Conservation (phyloP, 2,113 vertebrate genomes). For the Petrocephalus microphthalmus region DNA sequence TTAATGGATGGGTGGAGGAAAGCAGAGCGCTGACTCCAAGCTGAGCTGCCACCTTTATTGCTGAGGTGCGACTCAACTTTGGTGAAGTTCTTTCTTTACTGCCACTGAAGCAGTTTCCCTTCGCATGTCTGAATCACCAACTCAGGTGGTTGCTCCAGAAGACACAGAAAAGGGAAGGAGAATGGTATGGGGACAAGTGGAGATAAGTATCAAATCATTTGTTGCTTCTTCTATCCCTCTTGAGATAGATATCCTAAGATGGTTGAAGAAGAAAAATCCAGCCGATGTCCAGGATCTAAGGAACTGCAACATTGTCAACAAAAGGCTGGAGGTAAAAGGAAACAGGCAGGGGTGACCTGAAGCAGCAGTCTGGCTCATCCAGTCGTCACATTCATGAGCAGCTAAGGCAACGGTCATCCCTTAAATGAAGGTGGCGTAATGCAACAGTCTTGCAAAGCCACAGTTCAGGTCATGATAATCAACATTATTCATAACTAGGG, state of each 20-base stretch:
- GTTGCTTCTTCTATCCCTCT: neutral
- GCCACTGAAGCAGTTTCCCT: neutral
- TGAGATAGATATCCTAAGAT: neutral
- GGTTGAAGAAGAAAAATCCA: neutral
- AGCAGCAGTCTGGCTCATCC: neutral
- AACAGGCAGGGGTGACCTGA: neutral
- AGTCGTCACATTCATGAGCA: no score
- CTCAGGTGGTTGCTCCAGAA: neutral
- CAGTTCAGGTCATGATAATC: neutral
- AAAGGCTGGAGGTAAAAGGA: neutral
- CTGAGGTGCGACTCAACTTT: neutral
- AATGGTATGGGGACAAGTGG: neutral
- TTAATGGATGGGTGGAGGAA: neutral
- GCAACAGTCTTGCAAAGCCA: neutral
- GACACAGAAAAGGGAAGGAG: neutral
- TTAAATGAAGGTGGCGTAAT: neutral
- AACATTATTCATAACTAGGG: neutral
- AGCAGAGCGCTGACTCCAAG: neutral
- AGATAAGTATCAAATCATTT: neutral
- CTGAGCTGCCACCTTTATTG: neutral
- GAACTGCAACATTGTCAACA: neutral
- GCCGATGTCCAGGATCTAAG: neutral
- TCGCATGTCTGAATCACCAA: neutral
- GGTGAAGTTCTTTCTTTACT: neutral
- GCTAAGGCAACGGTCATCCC: no score